phyloP scores from a whole-genome alignment of 1,140 invertebrate genomes.

The Temnothorax longispinosus region DNA sequence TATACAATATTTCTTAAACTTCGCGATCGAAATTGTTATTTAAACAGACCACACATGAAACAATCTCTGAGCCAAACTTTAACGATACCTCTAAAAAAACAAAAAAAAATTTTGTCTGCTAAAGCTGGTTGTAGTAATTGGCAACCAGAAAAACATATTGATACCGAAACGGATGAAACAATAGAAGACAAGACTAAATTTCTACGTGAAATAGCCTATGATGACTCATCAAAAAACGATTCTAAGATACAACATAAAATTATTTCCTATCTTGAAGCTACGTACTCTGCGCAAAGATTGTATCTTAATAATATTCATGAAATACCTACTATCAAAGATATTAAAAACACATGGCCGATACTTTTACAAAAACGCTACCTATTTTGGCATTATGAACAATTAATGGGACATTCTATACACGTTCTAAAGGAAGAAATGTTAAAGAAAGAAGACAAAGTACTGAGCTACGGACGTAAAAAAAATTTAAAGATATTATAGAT shows the following conservation, averaged over 20 bases:
- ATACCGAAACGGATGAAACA: conserved; percentile 13
- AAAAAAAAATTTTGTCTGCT: conserved; percentile 5
- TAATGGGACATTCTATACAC: conserved; percentile 9
- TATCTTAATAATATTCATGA: conserved; percentile 5
- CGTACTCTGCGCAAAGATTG: conserved; percentile 16
- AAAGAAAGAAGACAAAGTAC: neutral
- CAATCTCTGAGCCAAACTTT: neutral
- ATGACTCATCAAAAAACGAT: neutral
- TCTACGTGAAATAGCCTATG: neutral
- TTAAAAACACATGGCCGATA: neutral
- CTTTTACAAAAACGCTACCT: conserved; percentile 4
- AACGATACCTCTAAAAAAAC: conserved; percentile 4
- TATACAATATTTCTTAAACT: conserved; percentile 14
- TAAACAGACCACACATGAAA: conserved; percentile 23
- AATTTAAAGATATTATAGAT: neutral
- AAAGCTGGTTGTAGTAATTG: conserved; percentile 7
- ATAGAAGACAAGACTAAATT: neutral
- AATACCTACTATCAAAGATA: neutral
- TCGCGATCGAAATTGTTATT: conserved; percentile 7
- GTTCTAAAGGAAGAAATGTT: neutral
- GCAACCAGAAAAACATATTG: neutral
- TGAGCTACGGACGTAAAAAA: neutral
- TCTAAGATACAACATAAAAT: neutral
- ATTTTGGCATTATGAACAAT: conserved; percentile 2
- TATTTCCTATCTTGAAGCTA: neutral